These are phyloP conservation scores for Mamestra brassicae DNA, from an alignment of 2,888 invertebrate genomes.

Conservation along the genomic window DNA sequence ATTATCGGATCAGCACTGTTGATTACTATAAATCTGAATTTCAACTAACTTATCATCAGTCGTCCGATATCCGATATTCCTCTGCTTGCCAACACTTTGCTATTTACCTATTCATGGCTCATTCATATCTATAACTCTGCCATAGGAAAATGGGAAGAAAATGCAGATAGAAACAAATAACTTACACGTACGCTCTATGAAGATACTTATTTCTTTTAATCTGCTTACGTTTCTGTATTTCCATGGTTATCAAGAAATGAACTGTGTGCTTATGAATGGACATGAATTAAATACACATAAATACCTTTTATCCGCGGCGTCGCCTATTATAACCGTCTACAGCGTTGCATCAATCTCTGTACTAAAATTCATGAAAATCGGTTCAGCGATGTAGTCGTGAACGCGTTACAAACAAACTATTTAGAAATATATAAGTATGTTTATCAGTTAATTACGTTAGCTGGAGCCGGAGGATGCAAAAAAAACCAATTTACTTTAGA, in stretches of 20 bases:
- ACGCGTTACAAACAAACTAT: too few relatives aligned
- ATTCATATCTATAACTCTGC: conserved; percentile 18
- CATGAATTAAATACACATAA: too few relatives aligned
- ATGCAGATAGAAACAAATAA: conserved; percentile 5
- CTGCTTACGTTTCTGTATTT: neutral
- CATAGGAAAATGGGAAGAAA: conserved; percentile 14
- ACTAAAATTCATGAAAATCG: too few relatives aligned
- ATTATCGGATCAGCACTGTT: conserved; percentile 9
- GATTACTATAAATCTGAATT: too few relatives aligned
- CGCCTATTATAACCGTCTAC: too few relatives aligned
- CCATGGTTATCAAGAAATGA: neutral
- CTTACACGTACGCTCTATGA: neutral
- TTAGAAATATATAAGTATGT: too few relatives aligned
- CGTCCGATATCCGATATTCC: conserved; percentile 3
- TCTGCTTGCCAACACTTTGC: neutral
- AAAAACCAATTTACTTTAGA: too few relatives aligned
- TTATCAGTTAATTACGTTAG: too few relatives aligned
- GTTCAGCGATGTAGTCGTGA: too few relatives aligned
- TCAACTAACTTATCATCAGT: conserved; percentile 7
- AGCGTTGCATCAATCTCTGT: too few relatives aligned
- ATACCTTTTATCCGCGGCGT: too few relatives aligned
- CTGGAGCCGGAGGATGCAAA: too few relatives aligned
- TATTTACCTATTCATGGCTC: conserved; percentile 7
- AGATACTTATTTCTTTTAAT: neutral
- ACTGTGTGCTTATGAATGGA: neutral